Conservation (phyloP, 2,797 vertebrate genomes). For the Lepus townsendii region DNA sequence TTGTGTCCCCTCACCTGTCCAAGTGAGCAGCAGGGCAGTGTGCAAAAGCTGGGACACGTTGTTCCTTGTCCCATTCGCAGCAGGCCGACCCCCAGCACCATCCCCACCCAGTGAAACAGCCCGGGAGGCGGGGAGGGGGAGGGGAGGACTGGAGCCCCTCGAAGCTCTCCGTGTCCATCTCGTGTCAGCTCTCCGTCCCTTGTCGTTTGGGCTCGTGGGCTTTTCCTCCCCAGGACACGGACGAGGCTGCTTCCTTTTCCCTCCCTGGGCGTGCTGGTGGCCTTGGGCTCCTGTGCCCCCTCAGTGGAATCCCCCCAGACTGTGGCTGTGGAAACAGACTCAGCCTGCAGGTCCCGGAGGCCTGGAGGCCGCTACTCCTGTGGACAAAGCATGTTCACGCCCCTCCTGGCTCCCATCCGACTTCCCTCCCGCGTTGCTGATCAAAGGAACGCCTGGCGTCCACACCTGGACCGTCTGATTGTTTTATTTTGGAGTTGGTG, state of each 20-base stretch:
- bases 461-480: conserved; percentile 92
- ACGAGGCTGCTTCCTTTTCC: neutral
- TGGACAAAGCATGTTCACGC: conserved; percentile 76
- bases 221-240: neutral
- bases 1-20: conserved; percentile 66
- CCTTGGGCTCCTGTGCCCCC: conserved; percentile 45
- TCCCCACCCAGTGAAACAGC: neutral
- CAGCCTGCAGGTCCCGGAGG: conserved; percentile 82
- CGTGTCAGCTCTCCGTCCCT: conserved; percentile 61
- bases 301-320: neutral
- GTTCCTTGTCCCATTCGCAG: conserved; percentile 65
- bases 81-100: conserved; percentile 77
- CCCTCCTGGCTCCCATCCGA: conserved; percentile 66
- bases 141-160: conserved; percentile 50
- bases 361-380: conserved; percentile 79
- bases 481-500: conserved; percentile 92
- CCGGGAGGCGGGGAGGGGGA: neutral
- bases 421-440: conserved; percentile 85
- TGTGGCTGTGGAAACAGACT: conserved; percentile 79
- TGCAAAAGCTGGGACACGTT: conserved; percentile 8
- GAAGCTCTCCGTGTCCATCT: conserved; percentile 73
- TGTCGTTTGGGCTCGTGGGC: neutral
- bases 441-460: conserved; percentile 87
- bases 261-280: fast-evolving
- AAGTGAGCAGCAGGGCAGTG: conserved; percentile 77